phyloP scores from a whole-genome alignment of 2,888 invertebrate species.

The Sinelater perroti region DNA sequence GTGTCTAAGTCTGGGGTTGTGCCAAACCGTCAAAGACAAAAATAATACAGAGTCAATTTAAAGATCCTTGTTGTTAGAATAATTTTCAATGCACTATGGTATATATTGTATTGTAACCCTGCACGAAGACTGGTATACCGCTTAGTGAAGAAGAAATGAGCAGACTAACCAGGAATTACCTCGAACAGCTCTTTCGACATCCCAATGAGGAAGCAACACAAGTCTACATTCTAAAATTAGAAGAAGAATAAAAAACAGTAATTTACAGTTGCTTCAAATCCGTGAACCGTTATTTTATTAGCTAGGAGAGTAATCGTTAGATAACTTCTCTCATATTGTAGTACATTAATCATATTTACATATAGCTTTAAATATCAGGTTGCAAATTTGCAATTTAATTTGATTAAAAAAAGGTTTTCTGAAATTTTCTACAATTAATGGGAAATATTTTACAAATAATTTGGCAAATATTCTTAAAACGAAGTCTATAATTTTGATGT shows the following conservation, averaged over 20 bases:
- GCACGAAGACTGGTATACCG: conserved; percentile 7
- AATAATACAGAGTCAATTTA: conserved; percentile 5
- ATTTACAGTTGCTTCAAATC: conserved; percentile 6
- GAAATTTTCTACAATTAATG: too few relatives aligned
- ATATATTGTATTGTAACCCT: conserved; percentile 1
- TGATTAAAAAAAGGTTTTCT: too few relatives aligned
- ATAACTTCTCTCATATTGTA: too few relatives aligned
- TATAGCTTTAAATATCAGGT: too few relatives aligned
- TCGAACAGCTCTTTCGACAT: conserved; percentile 6
- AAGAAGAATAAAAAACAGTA: conserved; percentile 10
- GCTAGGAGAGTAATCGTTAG: too few relatives aligned
- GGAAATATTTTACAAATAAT: too few relatives aligned
- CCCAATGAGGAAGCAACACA: conserved; percentile 16
- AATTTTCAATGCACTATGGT: conserved; percentile 5
- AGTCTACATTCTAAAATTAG: background rate
- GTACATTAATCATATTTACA: too few relatives aligned
- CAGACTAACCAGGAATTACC: conserved; percentile 11
- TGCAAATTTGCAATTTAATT: too few relatives aligned
- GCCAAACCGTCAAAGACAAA: too few relatives aligned
- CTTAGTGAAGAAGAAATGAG: conserved; percentile 14
- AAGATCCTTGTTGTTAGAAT: conserved; percentile 12
- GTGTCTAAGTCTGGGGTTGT: too few relatives aligned
- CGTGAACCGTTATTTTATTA: conserved; percentile 3
- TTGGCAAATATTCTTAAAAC: too few relatives aligned
- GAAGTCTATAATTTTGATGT: too few relatives aligned